Base-by-base conservation (phyloP, 2,888 invertebrate genomes). In the Agrotis exclamationis region DNA sequence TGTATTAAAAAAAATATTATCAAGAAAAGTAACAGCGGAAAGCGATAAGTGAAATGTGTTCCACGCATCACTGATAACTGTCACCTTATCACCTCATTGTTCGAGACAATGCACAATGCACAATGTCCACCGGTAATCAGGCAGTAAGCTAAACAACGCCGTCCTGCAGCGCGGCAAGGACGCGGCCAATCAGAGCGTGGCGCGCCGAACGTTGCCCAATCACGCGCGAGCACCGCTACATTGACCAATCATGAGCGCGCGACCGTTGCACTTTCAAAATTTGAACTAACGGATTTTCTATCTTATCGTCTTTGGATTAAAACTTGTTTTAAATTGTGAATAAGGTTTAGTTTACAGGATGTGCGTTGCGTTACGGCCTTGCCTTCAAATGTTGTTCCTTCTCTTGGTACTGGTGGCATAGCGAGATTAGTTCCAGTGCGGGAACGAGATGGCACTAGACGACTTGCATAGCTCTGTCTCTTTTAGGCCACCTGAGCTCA, bases 171-270 rank as follows among this genome's bases (percentile, higher is more conserved):
- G 50, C 74, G 57, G 79, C 88, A 88, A 90, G 91, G 90, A 80
- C 87, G 80, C 63, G 69, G 73, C 92, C 91, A 93, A 92, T 91
- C 89, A 91, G 93, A 92, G 92, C 93, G 89, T 89, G 80, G 86
- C 84, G 82, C 83, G 73, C 57, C 67, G 48, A 75, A 14, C 63
- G 75, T 91, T 91, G 85, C 83, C 90, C 89, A 91, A 92, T 90
- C 82, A 82, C 79, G 79, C 72, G 69, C 82, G 53, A 57, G 63
- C 63, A 47, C 67, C 74, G 16, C 14, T 45, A 69, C 63, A 58
- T 72, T 79, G 59, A 62, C 83, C 79, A 81, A 85, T 80, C 51
- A 60, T 22, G 53, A 60, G 45, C 22, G 59, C 24, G 53, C 50
- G 65, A 79, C 80, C 72, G 82, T 78, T 80, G 56, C 48, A 63